A percentile compares a stretch with the other conserved stretches of the same genome.
These are phyloP conservation scores for Oxyura jamaicensis DNA, from an alignment of 2,113 vertebrate genomes.

Conservation along the genomic window DNA sequence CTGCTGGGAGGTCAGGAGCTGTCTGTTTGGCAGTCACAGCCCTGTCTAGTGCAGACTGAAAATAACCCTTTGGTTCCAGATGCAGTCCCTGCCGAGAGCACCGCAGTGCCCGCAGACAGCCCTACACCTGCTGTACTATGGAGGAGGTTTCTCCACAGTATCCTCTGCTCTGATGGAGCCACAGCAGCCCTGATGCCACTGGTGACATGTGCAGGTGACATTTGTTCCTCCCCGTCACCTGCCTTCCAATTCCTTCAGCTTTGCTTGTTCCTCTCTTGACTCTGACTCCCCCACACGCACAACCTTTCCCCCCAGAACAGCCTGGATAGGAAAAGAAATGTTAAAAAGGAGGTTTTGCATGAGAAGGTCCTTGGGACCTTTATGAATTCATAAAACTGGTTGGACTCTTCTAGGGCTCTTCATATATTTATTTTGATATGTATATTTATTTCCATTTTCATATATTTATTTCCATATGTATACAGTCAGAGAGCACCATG, in stretches of 20 bases:
- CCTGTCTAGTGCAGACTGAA: not conserved
- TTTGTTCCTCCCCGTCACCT: not conserved
- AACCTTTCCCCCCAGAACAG: not conserved
- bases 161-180: not conserved
- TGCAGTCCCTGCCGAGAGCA: not conserved
- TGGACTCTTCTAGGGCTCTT: not conserved
- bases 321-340: not conserved
- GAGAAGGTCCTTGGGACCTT: not conserved
- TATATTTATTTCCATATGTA: not conserved
- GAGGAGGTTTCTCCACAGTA: not conserved
- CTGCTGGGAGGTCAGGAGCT: constrained; percentile 1
- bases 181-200: not conserved
- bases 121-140: not conserved
- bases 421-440: not conserved
- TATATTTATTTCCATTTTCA: no score
- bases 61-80: not conserved
- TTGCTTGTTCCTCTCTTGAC: not conserved
- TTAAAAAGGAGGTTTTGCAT: not conserved
- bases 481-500: not conserved
- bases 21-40: not conserved
- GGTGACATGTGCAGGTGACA: not conserved
- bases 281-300: not conserved
- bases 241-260: not conserved
- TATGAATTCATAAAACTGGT: not conserved
- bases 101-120: rapidly evolving